Conservation (phyloP, 2,797 vertebrate genomes). For the Schizopygopsis pylzovi region DNA sequence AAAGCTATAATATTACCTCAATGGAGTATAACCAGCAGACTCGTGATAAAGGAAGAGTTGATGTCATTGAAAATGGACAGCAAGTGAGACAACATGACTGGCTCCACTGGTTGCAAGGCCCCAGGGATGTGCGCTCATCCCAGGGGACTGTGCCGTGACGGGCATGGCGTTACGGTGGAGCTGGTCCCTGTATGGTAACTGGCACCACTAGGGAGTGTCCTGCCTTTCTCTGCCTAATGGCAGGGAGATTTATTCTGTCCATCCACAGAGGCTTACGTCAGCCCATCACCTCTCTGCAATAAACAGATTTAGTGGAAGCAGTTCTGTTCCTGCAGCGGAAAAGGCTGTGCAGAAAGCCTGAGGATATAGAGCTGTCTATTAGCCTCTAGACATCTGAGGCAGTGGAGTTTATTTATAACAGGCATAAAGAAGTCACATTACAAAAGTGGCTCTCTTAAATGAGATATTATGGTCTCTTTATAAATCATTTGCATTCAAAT, state of each 20-base stretch:
- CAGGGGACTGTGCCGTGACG: constrained; percentile 39
- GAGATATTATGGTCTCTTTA: not conserved
- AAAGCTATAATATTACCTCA: not conserved
- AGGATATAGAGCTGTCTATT: constrained; percentile 23
- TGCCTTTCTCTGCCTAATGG: constrained; percentile 67
- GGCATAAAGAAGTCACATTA: constrained; percentile 25
- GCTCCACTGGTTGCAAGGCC: constrained; percentile 44
- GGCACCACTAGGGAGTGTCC: constrained; percentile 55
- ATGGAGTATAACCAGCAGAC: not conserved
- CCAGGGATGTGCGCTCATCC: constrained; percentile 28
- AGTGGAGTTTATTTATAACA: constrained; percentile 36
- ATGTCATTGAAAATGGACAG: constrained; percentile 4
- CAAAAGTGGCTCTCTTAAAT: not conserved
- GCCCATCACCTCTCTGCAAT: constrained; percentile 63
- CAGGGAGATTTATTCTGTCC: constrained; percentile 67
- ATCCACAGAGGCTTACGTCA: constrained; percentile 66
- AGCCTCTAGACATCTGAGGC: constrained; percentile 26
- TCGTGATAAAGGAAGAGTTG: not conserved
- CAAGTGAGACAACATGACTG: not conserved
- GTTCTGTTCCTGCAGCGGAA: constrained; percentile 43
- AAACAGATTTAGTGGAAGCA: constrained; percentile 65
- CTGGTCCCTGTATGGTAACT: constrained; percentile 56
- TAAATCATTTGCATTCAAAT: not conserved
- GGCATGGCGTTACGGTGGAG: constrained; percentile 64
- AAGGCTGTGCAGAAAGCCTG: not conserved